These are phyloP conservation scores for Fundulus diaphanus DNA, from an alignment of 2,797 vertebrate species.

Conservation along the genomic window DNA sequence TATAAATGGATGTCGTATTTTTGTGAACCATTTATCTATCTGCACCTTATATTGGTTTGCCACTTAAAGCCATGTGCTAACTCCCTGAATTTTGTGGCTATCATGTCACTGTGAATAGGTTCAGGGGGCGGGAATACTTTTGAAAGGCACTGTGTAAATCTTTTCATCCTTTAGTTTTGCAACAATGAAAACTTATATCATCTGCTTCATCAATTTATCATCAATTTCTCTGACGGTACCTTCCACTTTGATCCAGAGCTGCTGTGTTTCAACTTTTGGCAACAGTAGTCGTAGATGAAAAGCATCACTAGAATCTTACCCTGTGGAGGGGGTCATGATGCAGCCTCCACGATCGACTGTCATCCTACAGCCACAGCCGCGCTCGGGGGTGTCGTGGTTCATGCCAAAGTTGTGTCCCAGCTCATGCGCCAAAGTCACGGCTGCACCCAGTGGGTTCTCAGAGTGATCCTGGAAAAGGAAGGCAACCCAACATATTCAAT, in stretches of 20 bases:
- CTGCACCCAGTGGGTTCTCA: slow-evolving; percentile 94
- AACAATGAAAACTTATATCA: no score
- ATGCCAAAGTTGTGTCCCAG: slow-evolving; percentile 98
- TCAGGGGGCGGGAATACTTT: no score
- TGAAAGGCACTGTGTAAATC: no score
- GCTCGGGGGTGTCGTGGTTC: slow-evolving; percentile 96
- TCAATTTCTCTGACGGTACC: not conserved
- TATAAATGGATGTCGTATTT: no score
- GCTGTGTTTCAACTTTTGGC: not conserved
- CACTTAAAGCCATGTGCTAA: no score
- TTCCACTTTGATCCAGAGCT: not conserved
- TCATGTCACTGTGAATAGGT: no score
- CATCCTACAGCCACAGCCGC: slow-evolving; percentile 91
- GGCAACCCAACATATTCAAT: not conserved
- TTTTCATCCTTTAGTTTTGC: no score
- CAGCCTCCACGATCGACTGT: slow-evolving; percentile 91
- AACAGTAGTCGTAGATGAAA: not conserved
- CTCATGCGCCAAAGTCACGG: slow-evolving; percentile 96
- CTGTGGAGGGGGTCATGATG: slow-evolving; percentile 98
- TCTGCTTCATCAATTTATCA: not conserved
- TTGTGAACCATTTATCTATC: no score
- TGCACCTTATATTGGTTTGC: no score
- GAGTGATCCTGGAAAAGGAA: slow-evolving; percentile 89
- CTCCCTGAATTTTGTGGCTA: no score
- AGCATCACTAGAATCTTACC: slow-evolving; percentile 80